Evolutionary conservation across 2,113 vertebrate genomes (phyloP).

Genomic region (Dolichallabes microphthalmus): DNA sequence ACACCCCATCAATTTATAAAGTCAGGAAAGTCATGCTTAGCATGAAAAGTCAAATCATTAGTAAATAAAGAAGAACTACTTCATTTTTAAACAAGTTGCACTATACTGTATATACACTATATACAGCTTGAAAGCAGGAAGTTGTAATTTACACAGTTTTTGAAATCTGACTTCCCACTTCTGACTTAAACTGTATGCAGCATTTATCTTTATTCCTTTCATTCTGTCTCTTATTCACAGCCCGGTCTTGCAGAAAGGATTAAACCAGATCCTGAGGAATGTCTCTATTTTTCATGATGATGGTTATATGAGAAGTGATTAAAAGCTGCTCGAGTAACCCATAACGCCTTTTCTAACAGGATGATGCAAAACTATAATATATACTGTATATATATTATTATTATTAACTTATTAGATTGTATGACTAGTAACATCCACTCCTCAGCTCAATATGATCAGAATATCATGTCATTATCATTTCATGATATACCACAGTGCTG

Average conservation of each 20-base stretch:
- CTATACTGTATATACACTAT: background rate
- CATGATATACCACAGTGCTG: too few species aligned
- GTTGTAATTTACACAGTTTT: background rate
- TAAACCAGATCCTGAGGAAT: background rate
- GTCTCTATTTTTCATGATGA: background rate
- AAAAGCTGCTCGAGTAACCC: background rate
- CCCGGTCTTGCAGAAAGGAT: background rate
- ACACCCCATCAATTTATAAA: too few species aligned
- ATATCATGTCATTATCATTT: background rate
- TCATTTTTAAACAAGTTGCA: background rate
- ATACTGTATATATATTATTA: too few species aligned
- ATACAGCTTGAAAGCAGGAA: background rate
- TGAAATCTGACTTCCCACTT: background rate
- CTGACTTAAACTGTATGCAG: background rate
- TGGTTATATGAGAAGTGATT: background rate
- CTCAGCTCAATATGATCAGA: background rate
- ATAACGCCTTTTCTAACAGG: background rate
- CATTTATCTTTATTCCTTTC: background rate
- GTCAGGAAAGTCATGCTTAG: too few species aligned
- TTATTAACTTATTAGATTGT: background rate
- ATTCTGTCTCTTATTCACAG: background rate
- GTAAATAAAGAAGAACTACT: background rate
- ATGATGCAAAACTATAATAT: slow-evolving; percentile 4
- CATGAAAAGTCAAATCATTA: too few species aligned
- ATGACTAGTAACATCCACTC: background rate